phyloP scores from a whole-genome alignment of 1,140 invertebrate genomes.

The Cydia splendana region DNA sequence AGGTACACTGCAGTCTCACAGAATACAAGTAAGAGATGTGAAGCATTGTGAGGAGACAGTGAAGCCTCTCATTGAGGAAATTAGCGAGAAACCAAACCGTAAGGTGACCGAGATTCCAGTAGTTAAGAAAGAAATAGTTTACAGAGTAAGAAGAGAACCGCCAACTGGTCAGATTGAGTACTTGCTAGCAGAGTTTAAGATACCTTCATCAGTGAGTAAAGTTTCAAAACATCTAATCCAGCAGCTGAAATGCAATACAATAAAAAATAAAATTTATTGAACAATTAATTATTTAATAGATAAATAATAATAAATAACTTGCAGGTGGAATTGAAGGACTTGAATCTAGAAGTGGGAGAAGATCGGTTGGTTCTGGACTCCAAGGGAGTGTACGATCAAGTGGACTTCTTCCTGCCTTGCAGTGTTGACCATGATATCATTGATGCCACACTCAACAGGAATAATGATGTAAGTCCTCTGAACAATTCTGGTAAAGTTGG shows the following conservation, averaged over 20 bases:
- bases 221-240: not conserved
- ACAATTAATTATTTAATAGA: too few species aligned
- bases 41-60: conserved; percentile 66
- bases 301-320: conserved; percentile 32
- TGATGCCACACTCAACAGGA: conserved; percentile 67
- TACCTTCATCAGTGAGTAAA: conserved; percentile 76
- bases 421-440: conserved; percentile 69
- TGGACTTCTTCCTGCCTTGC: conserved; percentile 69
- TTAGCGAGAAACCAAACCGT: conserved; percentile 56
- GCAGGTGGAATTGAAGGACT: conserved; percentile 65
- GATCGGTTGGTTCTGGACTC: conserved; percentile 65
- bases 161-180: conserved; percentile 71
- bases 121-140: conserved; percentile 60
- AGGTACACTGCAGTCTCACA: conserved; percentile 86
- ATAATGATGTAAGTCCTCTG: conserved; percentile 63
- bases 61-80: conserved; percentile 79
- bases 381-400: conserved; percentile 57
- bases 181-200: conserved; percentile 80
- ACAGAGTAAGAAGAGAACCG: conserved; percentile 75
- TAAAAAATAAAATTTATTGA: too few species aligned
- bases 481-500: not conserved
- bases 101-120: conserved; percentile 49
- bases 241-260: too few species aligned
- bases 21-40: conserved; percentile 84
- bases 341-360: conserved; percentile 68